Base-by-base conservation (phyloP, 2,113 vertebrate species). In the Globicephala melas region DNA sequence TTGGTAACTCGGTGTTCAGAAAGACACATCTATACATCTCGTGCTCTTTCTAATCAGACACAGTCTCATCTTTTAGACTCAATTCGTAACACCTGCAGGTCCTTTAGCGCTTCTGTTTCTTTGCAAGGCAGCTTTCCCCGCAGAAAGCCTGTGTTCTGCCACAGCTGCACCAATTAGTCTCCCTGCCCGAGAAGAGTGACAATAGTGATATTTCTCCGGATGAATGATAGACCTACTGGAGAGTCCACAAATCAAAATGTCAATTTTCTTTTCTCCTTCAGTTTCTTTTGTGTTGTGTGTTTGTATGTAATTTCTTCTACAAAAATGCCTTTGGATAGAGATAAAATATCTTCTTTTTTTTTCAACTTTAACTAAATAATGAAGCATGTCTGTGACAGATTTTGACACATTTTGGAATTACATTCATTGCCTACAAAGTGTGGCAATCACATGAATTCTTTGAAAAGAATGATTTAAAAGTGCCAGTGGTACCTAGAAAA, bases 131-230 rank as follows among this genome's bases (percentile, higher is more conserved):
- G 96, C 95, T 92, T 97, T 98, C 97, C 97, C 97, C 82, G 44
- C 92, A 98, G 98, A 99, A 98, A 98, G 23, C 89, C 74, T 28
- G 85, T 92, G 84, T 95, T 98, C 94, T 97, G 94, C 86, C 96
- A 74, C 98, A 99, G 98, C 98, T 98, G 98, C 95, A 82, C 96
- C 98, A 97, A 96, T 98, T 98, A 98, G 96, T 97, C 96, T 97
- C 95, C 96, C 82, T 97, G 96, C 89, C 98, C 94, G 89, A 92
- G 96, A 95, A 94, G 14, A 97, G 91, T 98, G 97, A 98, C 97
- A 98, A 93, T 8, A 1, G 95, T 82, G 98, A 97, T 97, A 96
- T 82, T 97, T 97, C 98, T 97, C 97, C 91, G 79, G 97, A 97
- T 97, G 98, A 98, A 94, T 96, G 96, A 97, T 50, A 81, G 98